phyloP scores from a whole-genome alignment of 2,888 invertebrate species.

The Sialis fuliginosa region DNA sequence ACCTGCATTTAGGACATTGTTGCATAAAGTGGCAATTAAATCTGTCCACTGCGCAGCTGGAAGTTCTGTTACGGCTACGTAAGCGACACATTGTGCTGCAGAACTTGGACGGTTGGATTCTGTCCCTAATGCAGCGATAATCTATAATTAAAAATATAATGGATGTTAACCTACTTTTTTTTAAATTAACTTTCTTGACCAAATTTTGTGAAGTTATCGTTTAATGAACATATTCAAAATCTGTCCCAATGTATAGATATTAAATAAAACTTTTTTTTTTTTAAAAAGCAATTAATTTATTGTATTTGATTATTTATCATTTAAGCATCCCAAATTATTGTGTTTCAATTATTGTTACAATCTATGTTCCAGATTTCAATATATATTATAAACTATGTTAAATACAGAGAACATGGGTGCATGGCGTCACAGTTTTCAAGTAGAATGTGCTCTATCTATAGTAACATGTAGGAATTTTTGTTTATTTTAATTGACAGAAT shows the following conservation, averaged over 20 bases:
- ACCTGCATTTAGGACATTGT: constrained; percentile 72
- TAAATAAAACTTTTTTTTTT: neutral
- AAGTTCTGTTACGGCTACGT: constrained; percentile 92
- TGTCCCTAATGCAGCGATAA: constrained; percentile 84
- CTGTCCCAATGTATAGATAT: neutral
- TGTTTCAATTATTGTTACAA: too few relatives aligned
- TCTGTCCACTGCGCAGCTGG: constrained; percentile 86
- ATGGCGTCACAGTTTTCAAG: too few relatives aligned
- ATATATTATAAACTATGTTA: too few relatives aligned
- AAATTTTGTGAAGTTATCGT: neutral
- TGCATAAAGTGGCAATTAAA: constrained; percentile 70
- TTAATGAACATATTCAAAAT: neutral
- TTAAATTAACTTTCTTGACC: neutral
- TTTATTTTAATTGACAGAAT: too few relatives aligned
- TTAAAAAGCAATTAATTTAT: too few relatives aligned
- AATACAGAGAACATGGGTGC: too few relatives aligned
- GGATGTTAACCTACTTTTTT: neutral
- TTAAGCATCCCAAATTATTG: too few relatives aligned
- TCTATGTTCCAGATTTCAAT: too few relatives aligned
- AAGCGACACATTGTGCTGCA: constrained; percentile 98
- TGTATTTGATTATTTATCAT: too few relatives aligned
- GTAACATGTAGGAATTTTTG: too few relatives aligned
- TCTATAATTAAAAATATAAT: constrained; percentile 34
- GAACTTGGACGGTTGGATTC: constrained; percentile 91
- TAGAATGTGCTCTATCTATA: too few relatives aligned